These are phyloP conservation scores for Autographa gamma DNA, from an alignment of 2,888 invertebrate species.

Conservation along the genomic window DNA sequence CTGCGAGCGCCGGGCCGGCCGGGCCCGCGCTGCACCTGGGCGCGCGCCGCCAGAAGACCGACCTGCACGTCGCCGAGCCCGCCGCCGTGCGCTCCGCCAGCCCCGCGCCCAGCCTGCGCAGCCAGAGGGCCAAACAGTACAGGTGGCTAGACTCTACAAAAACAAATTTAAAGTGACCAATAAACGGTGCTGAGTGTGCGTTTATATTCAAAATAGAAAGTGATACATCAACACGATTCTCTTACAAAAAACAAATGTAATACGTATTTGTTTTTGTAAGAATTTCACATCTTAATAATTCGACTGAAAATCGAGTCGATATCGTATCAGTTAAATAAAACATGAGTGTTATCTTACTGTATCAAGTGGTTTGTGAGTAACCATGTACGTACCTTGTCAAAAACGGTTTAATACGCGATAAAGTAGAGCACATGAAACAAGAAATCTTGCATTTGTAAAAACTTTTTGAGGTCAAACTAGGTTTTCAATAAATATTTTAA, in stretches of 20 bases:
- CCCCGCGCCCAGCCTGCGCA: conserved; percentile 88
- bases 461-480: neutral
- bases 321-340: conserved; percentile 58
- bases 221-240: conserved; percentile 37
- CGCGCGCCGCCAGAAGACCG: conserved; percentile 89
- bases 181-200: conserved; percentile 61
- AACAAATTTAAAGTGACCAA: conserved; percentile 49
- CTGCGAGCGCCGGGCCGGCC: conserved; percentile 58
- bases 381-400: conserved; percentile 39
- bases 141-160: conserved; percentile 71
- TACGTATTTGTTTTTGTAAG: conserved; percentile 27
- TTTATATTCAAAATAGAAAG: conserved; percentile 56
- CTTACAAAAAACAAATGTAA: conserved; percentile 15
- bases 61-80: conserved; percentile 85
- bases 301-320: conserved; percentile 52
- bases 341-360: conserved; percentile 60
- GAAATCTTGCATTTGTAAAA: neutral
- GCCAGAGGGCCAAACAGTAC: conserved; percentile 87
- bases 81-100: conserved; percentile 77
- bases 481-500: conserved; percentile 10
- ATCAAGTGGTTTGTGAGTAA: conserved; percentile 50
- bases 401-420: conserved; percentile 27
- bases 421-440: conserved; percentile 15
- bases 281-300: conserved; percentile 30
- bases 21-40: conserved; percentile 72